phyloP scores from a whole-genome alignment of 2,113 vertebrate genomes.

The Solea solea region DNA sequence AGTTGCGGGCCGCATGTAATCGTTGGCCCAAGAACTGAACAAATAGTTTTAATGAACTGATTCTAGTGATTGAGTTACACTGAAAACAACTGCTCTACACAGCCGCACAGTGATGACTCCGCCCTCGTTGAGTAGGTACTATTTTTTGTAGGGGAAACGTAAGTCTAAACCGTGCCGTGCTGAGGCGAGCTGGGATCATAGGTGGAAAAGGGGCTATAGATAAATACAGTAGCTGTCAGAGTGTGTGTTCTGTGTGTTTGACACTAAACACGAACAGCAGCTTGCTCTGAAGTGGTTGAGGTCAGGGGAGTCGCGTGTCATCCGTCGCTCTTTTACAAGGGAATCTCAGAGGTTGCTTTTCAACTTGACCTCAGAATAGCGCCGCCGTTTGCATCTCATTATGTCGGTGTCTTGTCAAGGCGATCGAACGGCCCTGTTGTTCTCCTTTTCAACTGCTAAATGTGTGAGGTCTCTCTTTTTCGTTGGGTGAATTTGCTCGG shows the following conservation, averaged over 20 bases:
- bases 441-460: not conserved
- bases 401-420: not conserved
- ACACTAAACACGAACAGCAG: not conserved
- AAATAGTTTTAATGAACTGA: too few relatives aligned
- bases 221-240: not conserved
- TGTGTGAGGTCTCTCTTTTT: not conserved
- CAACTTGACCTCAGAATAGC: slow-evolving; percentile 4
- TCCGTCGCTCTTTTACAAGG: not conserved
- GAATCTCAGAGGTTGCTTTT: not conserved
- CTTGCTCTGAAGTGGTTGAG: not conserved
- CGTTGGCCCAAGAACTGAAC: too few relatives aligned
- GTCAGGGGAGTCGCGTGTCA: not conserved
- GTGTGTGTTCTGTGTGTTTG: not conserved
- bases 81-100: too few relatives aligned
- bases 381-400: slow-evolving; percentile 1
- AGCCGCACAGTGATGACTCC: too few relatives aligned
- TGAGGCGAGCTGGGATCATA: too few relatives aligned
- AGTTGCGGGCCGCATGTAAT: too few relatives aligned
- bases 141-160: too few relatives aligned
- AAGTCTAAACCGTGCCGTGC: too few relatives aligned
- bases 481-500: slow-evolving; percentile 38
- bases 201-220: too few relatives aligned
- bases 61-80: too few relatives aligned
- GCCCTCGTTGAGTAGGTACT: too few relatives aligned
- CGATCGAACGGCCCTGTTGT: not conserved